Evolutionary conservation across 2,113 vertebrate species (phyloP).

Genomic region (Chlorodrepanis virens): DNA sequence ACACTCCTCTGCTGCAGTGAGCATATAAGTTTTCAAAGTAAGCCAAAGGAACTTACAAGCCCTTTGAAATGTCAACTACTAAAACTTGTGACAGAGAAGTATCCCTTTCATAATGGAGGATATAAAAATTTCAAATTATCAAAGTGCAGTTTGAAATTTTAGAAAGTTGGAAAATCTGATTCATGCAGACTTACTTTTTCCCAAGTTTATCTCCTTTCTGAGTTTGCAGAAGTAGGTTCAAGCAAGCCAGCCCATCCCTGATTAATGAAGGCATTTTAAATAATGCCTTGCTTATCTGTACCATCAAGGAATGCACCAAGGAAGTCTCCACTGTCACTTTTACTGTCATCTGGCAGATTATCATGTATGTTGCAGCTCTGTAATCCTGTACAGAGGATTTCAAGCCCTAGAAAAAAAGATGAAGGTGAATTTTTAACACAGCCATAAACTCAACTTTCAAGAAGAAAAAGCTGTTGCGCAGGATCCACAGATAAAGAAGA

Average conservation of each 20-base stretch:
- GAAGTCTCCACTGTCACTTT: conserved; percentile 84
- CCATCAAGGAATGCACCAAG: conserved; percentile 81
- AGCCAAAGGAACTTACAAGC: background rate
- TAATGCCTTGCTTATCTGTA: conserved; percentile 83
- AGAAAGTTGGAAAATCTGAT: background rate
- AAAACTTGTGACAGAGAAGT: background rate
- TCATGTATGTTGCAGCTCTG: conserved; percentile 91
- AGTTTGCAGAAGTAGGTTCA: conserved; percentile 89
- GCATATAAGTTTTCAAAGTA: background rate
- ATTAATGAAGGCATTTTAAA: conserved; percentile 72
- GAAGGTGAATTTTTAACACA: background rate
- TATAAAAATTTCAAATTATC: background rate
- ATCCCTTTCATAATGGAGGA: background rate
- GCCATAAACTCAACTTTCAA: background rate
- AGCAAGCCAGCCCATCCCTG: conserved; percentile 84
- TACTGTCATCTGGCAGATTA: conserved; percentile 88
- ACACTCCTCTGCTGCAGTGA: background rate
- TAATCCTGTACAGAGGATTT: conserved; percentile 88
- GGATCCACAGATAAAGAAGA: background rate
- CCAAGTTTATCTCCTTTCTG: conserved; percentile 81
- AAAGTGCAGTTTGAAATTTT: background rate
- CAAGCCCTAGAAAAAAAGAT: conserved; percentile 80
- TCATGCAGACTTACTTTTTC: conserved; percentile 76
- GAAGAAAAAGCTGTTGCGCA: background rate
- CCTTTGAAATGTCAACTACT: background rate